phyloP scores from a whole-genome alignment of 2,888 invertebrate genomes.

The Scaptodrosophila latifasciaeformis region DNA sequence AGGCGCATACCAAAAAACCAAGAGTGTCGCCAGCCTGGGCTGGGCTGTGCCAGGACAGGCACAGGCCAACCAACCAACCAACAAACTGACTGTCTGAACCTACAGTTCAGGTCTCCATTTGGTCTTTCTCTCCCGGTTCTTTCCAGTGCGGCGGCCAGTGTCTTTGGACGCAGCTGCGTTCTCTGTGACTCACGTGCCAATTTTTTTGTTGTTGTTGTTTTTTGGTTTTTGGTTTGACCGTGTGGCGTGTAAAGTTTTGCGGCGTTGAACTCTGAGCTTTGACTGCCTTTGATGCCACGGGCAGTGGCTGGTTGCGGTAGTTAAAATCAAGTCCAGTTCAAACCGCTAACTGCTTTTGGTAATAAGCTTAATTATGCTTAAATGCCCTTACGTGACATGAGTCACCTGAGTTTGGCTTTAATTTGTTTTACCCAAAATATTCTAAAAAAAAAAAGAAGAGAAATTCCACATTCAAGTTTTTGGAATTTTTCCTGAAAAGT shows the following conservation, averaged over 20 bases:
- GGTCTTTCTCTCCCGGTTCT: not conserved
- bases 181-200: conserved; percentile 8
- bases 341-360: conserved; percentile 52
- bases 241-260: conserved; percentile 1
- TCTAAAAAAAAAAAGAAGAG: no score
- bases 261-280: conserved; percentile 36
- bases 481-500: no score
- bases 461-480: no score
- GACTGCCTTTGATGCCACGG: not conserved
- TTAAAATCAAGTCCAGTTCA: conserved; percentile 40
- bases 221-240: conserved; percentile 4
- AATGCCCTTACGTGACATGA: conserved; percentile 59
- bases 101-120: no score
- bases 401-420: no score
- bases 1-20: conserved; percentile 53
- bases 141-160: not conserved
- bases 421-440: no score
- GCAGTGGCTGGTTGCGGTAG: conserved; percentile 8
- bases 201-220: conserved; percentile 9
- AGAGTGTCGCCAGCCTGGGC: conserved; percentile 50
- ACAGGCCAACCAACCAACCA: no score
- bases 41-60: no score
- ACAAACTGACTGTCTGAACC: no score
- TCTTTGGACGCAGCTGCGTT: not conserved
- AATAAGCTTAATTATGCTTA: conserved; percentile 71